Evolutionary conservation across 2,888 invertebrate genomes (phyloP).

Genomic region (Lycia hirtaria): DNA sequence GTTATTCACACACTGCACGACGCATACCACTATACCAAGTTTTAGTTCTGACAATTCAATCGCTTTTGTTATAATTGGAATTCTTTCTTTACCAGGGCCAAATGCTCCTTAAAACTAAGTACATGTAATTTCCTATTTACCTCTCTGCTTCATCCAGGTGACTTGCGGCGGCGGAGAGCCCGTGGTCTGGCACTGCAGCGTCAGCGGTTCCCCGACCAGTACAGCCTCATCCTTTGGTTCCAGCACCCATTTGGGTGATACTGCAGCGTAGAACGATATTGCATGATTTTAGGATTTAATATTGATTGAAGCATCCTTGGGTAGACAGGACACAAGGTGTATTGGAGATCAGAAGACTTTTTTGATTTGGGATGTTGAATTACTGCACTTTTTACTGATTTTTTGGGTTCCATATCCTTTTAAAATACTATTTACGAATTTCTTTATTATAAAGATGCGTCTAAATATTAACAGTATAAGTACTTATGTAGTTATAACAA

Average conservation of each 20-base stretch:
- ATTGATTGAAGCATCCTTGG: background rate
- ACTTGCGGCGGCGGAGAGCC: constrained; percentile 91
- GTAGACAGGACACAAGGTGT: no score
- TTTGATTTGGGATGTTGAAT: background rate
- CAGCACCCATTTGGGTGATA: constrained; percentile 91
- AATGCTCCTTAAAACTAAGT: constrained; percentile 17
- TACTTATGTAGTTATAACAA: background rate
- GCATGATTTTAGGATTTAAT: background rate
- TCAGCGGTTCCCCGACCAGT: constrained; percentile 88
- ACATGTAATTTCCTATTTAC: constrained; percentile 63
- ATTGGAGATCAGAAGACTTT: no score
- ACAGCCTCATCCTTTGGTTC: constrained; percentile 90
- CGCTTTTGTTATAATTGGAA: no score
- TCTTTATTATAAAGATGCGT: no score
- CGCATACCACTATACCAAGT: no score
- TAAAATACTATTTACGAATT: no score
- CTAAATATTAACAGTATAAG: no score
- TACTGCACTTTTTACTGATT: background rate
- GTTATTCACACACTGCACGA: no score
- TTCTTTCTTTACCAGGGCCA: no score
- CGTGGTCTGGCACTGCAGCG: constrained; percentile 89
- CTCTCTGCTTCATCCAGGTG: constrained; percentile 90
- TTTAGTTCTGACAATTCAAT: no score
- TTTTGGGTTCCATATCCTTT: no score
- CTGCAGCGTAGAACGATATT: constrained; percentile 78